Base-by-base conservation (phyloP, 2,888 invertebrate genomes). In the Drosophila anceps region DNA sequence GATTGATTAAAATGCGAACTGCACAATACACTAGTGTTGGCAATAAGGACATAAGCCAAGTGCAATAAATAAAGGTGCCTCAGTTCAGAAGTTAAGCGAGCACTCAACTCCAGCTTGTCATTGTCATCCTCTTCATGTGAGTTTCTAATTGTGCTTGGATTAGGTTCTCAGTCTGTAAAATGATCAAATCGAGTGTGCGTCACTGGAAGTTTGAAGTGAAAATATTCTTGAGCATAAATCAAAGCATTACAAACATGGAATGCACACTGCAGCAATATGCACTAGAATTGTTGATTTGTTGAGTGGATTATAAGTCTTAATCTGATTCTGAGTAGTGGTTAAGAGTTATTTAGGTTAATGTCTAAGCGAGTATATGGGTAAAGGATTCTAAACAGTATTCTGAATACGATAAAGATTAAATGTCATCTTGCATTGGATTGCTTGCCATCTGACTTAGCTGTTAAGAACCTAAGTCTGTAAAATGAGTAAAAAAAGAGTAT, bases 1-100 rank as follows among this genome's bases (percentile, higher is more conserved):
- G 72, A 79, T 78, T 78, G 76, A 69, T 79, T 79, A 68, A 77
- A 74, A 71, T 78, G 58, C 67, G 44, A 57, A 58, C 39, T 57
- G 68, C 55, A 58, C 73, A 63, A 41, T 54, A 0, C 43, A 20
- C 33, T 61, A 61, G 31, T 58, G 72, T 44, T 63, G 57, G 33
- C 48, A 54, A 44, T 29, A 48, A 59, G 59, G 37, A 33, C 18
- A 57, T 27, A 57, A 41, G 53, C 58, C 53, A 62, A 33, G 27
- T 39, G 51, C 41, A 10, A 41, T 41, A 58, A 43, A 24, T 37
- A 29, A 41, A 13, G 39, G 20, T 2, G 5, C 15, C 18, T 20
- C 8, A 27, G 46, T 12, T 27, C n/a, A 20, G 24, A n/a, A 33
- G 39, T 12, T 39, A 18, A 39, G 39, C 15, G 2, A 24, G 31